A percentile compares a stretch with the other conserved stretches of the same genome.
These are phyloP conservation scores for Okamejei kenojei DNA, from an alignment of 2,797 vertebrate species.

Conservation along the genomic window DNA sequence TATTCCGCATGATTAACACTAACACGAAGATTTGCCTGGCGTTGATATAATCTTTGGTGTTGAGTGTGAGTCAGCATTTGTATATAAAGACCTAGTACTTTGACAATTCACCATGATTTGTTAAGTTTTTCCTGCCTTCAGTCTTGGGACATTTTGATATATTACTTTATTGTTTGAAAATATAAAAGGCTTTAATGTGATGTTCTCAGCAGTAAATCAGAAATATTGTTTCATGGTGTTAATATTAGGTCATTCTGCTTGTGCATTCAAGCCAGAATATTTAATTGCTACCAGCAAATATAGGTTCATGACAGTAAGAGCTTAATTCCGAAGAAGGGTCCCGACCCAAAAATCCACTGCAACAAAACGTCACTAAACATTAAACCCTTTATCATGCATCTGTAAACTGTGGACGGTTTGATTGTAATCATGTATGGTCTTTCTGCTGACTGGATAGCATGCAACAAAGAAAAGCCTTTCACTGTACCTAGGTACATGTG, in stretches of 20 bases:
- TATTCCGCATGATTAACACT: neutral
- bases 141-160: neutral
- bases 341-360: too few relatives aligned
- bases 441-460: too few relatives aligned
- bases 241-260: neutral
- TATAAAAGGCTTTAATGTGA: neutral
- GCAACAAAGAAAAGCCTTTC: too few relatives aligned
- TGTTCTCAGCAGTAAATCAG: neutral
- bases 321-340: neutral
- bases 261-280: neutral
- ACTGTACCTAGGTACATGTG: too few relatives aligned
- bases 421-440: too few relatives aligned
- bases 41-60: too few relatives aligned
- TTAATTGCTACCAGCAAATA: neutral
- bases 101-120: neutral
- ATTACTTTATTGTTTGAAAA: neutral
- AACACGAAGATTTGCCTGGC: neutral
- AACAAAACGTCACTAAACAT: too few relatives aligned
- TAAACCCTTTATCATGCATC: too few relatives aligned
- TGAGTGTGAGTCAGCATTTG: neutral
- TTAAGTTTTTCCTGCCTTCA: neutral
- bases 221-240: neutral
- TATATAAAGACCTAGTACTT: neutral
- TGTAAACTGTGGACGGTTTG: too few relatives aligned
- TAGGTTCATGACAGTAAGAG: neutral